These are phyloP conservation scores for Agrotis exclamationis DNA, from an alignment of 2,888 invertebrate species.

Conservation along the genomic window DNA sequence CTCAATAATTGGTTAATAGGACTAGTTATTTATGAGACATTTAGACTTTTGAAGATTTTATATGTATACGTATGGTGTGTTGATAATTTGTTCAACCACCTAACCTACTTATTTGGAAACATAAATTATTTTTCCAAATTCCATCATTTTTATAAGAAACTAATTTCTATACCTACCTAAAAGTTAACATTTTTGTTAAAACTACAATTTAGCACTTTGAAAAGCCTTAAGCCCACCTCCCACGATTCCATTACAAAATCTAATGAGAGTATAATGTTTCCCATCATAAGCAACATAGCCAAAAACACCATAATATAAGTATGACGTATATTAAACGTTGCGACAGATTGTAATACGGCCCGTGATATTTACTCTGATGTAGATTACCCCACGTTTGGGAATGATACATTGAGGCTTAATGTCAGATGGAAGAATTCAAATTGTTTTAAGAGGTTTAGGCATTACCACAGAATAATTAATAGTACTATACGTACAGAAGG, in stretches of 20 bases:
- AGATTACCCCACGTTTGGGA: slow-evolving; percentile 34
- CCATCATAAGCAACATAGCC: slow-evolving; percentile 15
- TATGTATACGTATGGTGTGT: too few relatives aligned
- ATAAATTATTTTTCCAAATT: too few relatives aligned
- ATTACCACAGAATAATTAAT: too few relatives aligned
- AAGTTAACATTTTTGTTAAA: too few relatives aligned
- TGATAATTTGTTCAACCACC: too few relatives aligned
- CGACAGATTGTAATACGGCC: slow-evolving; percentile 36
- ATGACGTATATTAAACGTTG: slow-evolving; percentile 43
- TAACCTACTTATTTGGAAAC: neutral
- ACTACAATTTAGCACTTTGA: neutral
- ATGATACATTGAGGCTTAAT: slow-evolving; percentile 28
- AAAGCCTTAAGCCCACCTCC: slow-evolving; percentile 8
- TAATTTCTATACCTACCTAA: neutral
- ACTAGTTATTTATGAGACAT: too few relatives aligned
- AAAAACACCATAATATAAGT: slow-evolving; percentile 48
- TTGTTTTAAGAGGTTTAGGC: slow-evolving; percentile 8
- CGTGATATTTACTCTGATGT: slow-evolving; percentile 26
- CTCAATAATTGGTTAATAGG: too few relatives aligned
- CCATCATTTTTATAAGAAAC: neutral
- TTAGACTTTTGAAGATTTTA: too few relatives aligned
- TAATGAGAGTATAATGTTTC: slow-evolving; percentile 51
- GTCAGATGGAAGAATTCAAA: slow-evolving; percentile 39
- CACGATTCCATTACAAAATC: slow-evolving; percentile 41
- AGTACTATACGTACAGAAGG: too few relatives aligned